A percentile compares a stretch with the other conserved stretches of the same genome.
Conservation (phyloP, 2,113 vertebrate species). For the Brachyistius frenatus region DNA sequence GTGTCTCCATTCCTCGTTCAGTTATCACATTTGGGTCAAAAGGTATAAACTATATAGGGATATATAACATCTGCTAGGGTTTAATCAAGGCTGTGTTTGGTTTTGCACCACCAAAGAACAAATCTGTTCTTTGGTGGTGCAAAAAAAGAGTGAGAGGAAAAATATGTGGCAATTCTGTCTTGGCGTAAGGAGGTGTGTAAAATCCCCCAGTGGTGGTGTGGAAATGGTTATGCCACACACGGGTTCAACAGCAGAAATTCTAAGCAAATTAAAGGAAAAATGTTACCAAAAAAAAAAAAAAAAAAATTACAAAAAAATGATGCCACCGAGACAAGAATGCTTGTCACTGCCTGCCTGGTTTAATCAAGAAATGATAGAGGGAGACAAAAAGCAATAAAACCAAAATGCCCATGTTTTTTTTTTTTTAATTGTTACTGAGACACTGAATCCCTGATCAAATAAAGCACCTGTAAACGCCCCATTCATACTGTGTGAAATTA, state of each 20-base stretch:
- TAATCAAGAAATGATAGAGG: conserved; percentile 65
- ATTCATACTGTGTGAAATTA: conserved; percentile 45
- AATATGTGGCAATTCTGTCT: conserved; percentile 28
- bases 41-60: too few relatives aligned
- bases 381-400: conserved; percentile 73
- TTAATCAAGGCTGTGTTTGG: not conserved
- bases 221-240: not conserved
- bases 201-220: not conserved
- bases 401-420: conserved; percentile 52
- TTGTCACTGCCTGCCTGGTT: conserved; percentile 50
- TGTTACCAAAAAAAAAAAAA: conserved; percentile 25
- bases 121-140: conserved; percentile 9
- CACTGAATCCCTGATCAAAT: conserved; percentile 65
- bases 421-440: conserved; percentile 57
- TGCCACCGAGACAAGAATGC: conserved; percentile 19
- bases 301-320: conserved; percentile 3
- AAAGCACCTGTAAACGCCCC: conserved; percentile 37
- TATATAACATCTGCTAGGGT: not conserved
- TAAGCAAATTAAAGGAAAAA: conserved; percentile 56
- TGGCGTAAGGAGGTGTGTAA: conserved; percentile 11
- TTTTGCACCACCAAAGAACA: not conserved
- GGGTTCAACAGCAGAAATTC: conserved; percentile 35
- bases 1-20: too few relatives aligned
- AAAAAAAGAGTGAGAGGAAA: conserved; percentile 6
- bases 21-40: too few relatives aligned